Evolutionary conservation across 2,113 vertebrate species (phyloP).

Genomic region (Xiphorhynchus elegans): DNA sequence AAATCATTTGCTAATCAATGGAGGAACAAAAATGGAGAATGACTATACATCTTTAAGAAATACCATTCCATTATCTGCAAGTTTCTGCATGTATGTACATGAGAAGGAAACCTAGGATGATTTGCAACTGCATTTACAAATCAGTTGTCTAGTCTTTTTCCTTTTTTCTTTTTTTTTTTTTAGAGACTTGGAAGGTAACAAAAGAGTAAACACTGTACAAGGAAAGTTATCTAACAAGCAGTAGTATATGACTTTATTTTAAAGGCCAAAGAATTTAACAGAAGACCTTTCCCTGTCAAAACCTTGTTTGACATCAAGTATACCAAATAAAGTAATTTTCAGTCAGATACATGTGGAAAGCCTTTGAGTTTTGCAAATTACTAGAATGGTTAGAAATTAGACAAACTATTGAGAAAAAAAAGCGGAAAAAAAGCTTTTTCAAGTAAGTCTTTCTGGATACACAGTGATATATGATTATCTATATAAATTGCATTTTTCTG

Average conservation of each 20-base stretch:
- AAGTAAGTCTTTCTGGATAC: not conserved
- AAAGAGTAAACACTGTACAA: not conserved
- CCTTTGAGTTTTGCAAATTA: not conserved
- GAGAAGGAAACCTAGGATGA: not conserved
- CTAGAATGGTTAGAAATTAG: not conserved
- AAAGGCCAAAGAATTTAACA: not conserved
- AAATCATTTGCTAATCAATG: not conserved
- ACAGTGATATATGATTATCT: not conserved
- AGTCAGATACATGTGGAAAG: not conserved
- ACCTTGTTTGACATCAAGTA: not conserved
- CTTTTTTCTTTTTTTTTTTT: not conserved
- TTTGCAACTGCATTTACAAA: not conserved
- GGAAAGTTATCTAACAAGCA: not conserved
- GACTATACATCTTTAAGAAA: not conserved
- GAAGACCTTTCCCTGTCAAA: not conserved
- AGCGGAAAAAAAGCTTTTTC: fast-evolving
- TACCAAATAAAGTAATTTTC: not conserved
- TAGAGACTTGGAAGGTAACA: not conserved
- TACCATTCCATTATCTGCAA: not conserved
- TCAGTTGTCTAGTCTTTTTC: fast-evolving
- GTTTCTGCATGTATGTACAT: not conserved
- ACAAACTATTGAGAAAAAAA: not conserved
- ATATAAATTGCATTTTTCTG: not conserved
- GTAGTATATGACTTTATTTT: not conserved
- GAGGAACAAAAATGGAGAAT: not conserved